These are phyloP conservation scores for Saccopteryx bilineata DNA, from an alignment of 2,113 vertebrate species.

Conservation along the genomic window DNA sequence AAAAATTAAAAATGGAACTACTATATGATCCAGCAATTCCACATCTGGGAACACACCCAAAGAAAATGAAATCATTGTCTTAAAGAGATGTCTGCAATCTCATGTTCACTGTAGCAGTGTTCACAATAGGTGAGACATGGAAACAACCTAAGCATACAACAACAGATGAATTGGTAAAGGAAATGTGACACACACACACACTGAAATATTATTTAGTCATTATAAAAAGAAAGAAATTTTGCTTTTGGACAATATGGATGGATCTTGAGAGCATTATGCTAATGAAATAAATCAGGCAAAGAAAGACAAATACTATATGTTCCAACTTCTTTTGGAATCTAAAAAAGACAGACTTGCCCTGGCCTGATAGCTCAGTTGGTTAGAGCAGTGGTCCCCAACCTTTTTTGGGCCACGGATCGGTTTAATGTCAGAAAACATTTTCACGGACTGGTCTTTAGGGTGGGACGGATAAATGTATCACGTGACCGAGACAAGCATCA, in stretches of 20 bases:
- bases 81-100: not conserved
- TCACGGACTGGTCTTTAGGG: too few relatives aligned
- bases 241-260: not conserved
- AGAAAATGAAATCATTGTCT: not conserved
- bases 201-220: not conserved
- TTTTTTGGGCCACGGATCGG: too few relatives aligned
- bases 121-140: not conserved
- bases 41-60: not conserved
- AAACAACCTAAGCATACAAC: not conserved
- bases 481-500: too few relatives aligned
- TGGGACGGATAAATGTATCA: too few relatives aligned
- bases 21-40: not conserved
- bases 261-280: not conserved
- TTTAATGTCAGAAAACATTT: too few relatives aligned
- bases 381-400: too few relatives aligned
- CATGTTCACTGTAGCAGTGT: not conserved
- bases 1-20: not conserved
- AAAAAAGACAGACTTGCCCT: not conserved
- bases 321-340: not conserved
- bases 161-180: not conserved
- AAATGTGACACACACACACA: not conserved
- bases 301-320: not conserved
- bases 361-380: too few relatives aligned
- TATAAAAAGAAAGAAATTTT: not conserved
- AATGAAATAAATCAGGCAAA: not conserved